These are phyloP conservation scores for Austrofundulus limnaeus DNA, from an alignment of 2,113 vertebrate genomes.

Conservation along the genomic window DNA sequence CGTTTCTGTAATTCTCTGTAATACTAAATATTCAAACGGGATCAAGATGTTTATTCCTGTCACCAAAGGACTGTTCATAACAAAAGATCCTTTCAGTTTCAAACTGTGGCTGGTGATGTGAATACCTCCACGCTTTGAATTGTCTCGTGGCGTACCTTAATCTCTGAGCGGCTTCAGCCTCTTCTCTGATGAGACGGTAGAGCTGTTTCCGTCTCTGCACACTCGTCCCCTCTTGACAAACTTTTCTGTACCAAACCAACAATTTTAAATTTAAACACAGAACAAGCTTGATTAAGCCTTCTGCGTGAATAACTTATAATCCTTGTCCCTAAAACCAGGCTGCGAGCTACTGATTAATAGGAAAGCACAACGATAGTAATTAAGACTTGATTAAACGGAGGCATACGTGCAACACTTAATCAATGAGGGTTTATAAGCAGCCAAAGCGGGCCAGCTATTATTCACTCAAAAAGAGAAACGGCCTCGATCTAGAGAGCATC, in stretches of 20 bases:
- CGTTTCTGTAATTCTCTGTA: slow-evolving; percentile 9
- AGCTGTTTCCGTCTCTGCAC: slow-evolving; percentile 64
- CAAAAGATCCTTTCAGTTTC: no score
- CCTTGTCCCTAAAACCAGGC: slow-evolving; percentile 25
- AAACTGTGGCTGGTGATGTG: no score
- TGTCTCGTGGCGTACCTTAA: slow-evolving; percentile 59
- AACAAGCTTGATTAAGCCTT: slow-evolving; percentile 27
- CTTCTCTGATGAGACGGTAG: slow-evolving; percentile 65
- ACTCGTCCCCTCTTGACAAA: slow-evolving; percentile 73
- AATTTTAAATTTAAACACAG: slow-evolving; percentile 30
- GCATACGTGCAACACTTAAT: slow-evolving; percentile 50
- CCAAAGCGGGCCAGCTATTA: slow-evolving; percentile 39
- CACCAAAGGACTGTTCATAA: no score
- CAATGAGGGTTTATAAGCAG: slow-evolving; percentile 38
- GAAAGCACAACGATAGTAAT: slow-evolving; percentile 48
- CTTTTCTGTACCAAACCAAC: slow-evolving; percentile 57
- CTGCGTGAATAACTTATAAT: slow-evolving; percentile 38
- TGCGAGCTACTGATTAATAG: slow-evolving; percentile 51
- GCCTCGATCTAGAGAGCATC: slow-evolving; percentile 35
- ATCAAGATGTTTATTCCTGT: background rate
- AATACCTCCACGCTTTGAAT: no score
- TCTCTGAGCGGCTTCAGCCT: slow-evolving; percentile 57
- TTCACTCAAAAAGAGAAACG: slow-evolving; percentile 54
- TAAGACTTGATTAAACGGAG: slow-evolving; percentile 58
- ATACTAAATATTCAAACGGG: background rate